Evolutionary conservation across 2,888 invertebrate genomes (phyloP), one percentile per base, ranked within the genome.

Genomic region (Troglohyphantes excavatus): DNA sequence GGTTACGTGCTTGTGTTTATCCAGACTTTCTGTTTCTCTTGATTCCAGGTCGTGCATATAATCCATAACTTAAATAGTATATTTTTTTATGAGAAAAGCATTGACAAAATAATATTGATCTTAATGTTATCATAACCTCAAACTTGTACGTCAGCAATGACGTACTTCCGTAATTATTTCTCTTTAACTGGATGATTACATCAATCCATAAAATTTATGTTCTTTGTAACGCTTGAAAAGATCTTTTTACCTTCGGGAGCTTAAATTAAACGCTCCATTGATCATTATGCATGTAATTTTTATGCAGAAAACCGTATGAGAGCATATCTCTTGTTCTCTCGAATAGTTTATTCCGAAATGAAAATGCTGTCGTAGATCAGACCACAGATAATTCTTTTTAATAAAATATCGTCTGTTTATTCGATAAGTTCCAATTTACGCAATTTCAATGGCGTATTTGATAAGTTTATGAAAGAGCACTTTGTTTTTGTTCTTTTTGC

Each of bases 221-320:
- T n/a, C 53, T n/a, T 53, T 53, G 53, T n/a, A 53, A 53, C 53
- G 53, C 53, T 53, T 53, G 17, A 53, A 53, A 53, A n/a, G n/a
- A 9, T 6, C 17, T 5, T n/a, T n/a, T n/a, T n/a, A 53, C 53
- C 53, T 53, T 53, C 53, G 0, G n/a, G 53, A 53, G 0, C n/a
- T n/a, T 53, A n/a, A 53, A 17, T n/a, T 53, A n/a, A 17, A 53
- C 17, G 53, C 53, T 53, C 2, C 53, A 53, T 5, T 53, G 13
- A 53, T 53, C n/a, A 11, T 7, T 17, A 5, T 53, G n/a, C 53
- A 17, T 17, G 53, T 53, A 17, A 13, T 53, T 53, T 33, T 53
- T 53, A 53, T 53, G 13, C 53, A 13, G 53, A 53, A 53, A 53
- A 53, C 53, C 13, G 2, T 53, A 53, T n/a, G n/a, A 53, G 9